phyloP scores from a whole-genome alignment of 2,797 vertebrate species.

The Acanthurus tractus region DNA sequence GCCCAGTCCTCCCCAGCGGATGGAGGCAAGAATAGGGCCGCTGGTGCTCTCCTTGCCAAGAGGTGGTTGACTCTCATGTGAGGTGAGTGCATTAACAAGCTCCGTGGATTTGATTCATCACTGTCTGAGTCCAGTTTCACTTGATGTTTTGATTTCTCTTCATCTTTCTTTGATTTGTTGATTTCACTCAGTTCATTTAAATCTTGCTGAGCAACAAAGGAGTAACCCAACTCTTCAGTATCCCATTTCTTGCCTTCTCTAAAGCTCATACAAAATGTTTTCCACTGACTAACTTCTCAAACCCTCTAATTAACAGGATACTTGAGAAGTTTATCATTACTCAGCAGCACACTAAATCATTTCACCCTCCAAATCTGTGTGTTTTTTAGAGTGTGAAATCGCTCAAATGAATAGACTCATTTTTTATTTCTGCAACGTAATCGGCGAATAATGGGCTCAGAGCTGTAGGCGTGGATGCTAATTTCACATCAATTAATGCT shows the following conservation, averaged over 20 bases:
- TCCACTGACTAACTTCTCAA: constrained; percentile 59
- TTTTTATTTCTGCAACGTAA: constrained; percentile 78
- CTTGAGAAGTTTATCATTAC: constrained; percentile 71
- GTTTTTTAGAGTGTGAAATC: constrained; percentile 80
- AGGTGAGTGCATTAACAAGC: constrained; percentile 23
- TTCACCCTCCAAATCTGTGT: constrained; percentile 55
- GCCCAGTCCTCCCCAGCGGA: constrained; percentile 58
- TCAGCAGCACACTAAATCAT: constrained; percentile 70
- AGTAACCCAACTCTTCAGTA: background rate
- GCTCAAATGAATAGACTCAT: constrained; percentile 68
- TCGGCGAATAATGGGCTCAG: constrained; percentile 76
- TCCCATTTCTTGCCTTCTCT: constrained; percentile 25
- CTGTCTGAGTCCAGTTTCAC: background rate
- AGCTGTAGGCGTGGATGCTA: constrained; percentile 77
- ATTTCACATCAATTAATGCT: constrained; percentile 83
- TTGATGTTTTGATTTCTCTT: background rate
- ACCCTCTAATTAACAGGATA: constrained; percentile 56
- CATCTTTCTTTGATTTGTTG: background rate
- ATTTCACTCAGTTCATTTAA: constrained; percentile 6
- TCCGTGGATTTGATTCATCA: constrained; percentile 13
- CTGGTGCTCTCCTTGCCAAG: constrained; percentile 61
- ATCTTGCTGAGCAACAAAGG: background rate
- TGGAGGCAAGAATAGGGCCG: constrained; percentile 31
- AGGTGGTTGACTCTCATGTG: constrained; percentile 40
- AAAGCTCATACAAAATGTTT: constrained; percentile 25